A percentile compares a stretch with the other conserved stretches of the same genome.
phyloP scores from a whole-genome alignment of 2,888 invertebrate genomes.

The Cotesia congregata region DNA sequence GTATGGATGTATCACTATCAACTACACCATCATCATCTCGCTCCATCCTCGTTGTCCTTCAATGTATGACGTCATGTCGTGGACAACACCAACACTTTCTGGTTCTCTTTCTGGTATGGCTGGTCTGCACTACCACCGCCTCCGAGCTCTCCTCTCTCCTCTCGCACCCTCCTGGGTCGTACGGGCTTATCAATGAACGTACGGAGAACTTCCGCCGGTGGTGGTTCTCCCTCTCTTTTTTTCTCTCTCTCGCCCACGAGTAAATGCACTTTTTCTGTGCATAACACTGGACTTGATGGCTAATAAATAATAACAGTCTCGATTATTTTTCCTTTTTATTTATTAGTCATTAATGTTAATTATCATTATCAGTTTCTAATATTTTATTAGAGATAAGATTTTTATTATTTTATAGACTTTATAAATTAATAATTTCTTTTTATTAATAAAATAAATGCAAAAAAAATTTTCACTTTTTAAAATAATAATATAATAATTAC shows the following conservation, averaged over 20 bases:
- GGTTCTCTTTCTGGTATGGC: conserved; percentile 28
- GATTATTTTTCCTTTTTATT: no score
- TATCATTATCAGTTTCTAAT: no score
- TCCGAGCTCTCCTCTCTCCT: neutral
- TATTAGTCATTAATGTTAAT: no score
- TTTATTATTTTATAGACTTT: no score
- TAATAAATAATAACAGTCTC: no score
- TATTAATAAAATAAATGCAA: no score
- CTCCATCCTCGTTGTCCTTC: conserved; percentile 17
- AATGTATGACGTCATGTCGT: conserved; percentile 32
- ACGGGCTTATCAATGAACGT: conserved; percentile 53
- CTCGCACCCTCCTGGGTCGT: conserved; percentile 25
- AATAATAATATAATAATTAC: no score
- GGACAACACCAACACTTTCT: conserved; percentile 13
- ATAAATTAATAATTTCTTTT: no score
- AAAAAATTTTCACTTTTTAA: no score
- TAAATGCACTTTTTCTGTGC: conserved; percentile 24
- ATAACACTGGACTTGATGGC: conserved; percentile 7
- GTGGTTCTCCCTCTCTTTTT: conserved; percentile 42
- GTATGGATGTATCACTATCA: neutral
- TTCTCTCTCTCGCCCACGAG: conserved; percentile 35
- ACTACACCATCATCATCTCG: conserved; percentile 8
- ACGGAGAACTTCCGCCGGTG: conserved; percentile 38
- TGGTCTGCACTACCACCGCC: conserved; percentile 13
- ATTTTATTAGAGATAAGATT: no score